Evolutionary conservation across 2,797 vertebrate genomes (phyloP), one percentile per base, ranked within the genome.

Genomic region (Crocodylus rhombifer): DNA sequence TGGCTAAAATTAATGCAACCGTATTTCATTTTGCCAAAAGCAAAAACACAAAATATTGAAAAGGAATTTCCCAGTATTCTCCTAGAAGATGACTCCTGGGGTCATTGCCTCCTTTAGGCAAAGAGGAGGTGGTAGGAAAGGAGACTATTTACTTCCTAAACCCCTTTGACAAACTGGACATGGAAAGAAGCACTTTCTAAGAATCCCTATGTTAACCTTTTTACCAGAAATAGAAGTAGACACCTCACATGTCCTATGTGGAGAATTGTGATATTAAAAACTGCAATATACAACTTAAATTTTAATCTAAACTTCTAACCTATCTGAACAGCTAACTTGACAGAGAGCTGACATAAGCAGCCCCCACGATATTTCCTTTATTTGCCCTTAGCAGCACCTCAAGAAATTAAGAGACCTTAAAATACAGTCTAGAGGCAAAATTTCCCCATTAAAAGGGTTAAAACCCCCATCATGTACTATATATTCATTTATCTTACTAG

Each of bases 161-260:
- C 33, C 20, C 30, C 67, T 69, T 36, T 69, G 33, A 36, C 20
- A 7, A 18, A 69, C 30, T 36, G 18, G 7, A 23, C 20, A 36
- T 6, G 23, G 36, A 71, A 71, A 71, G 23, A 42, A 23, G 36
- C 21, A 71, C 33, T 36, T 42, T 71, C 14, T 42, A 33, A 20
- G 67, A 14, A 33, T 69, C 18, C 67, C 36, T 71, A 36, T 42
- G 69, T 36, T 26, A 62, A 26, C 11, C 18, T 74, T 78, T 73
- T 84, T 75, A 80, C 57, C 87, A 80, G 33, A 84, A 90, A 86
- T 80, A 92, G 61, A 23, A 90, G 16, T 62, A 84, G 55, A 74
- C 5, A 73, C 14, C 4, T 58, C 42, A 58, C 7, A 10, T 25
- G 10, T 36, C 67, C n/a, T 21, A 30, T 21, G 33, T 36, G 33